phyloP scores from a whole-genome alignment of 2,113 vertebrate species.

The Scytalopus superciliaris region DNA sequence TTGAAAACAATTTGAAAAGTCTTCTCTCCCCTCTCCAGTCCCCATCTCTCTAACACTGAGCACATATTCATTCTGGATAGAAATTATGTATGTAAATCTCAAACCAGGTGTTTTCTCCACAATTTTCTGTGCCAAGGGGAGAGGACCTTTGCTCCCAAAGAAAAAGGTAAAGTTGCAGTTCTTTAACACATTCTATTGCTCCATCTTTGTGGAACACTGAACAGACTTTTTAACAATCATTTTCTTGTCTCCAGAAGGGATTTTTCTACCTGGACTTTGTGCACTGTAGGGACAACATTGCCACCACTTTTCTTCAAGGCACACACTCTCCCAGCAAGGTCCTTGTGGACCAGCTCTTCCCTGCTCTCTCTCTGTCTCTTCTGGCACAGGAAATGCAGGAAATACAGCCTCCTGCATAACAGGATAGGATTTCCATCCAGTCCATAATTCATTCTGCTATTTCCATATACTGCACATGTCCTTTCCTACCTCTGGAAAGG shows the following conservation, averaged over 20 bases:
- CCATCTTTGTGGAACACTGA: rapidly evolving
- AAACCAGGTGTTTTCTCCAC: background rate
- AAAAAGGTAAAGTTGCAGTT: background rate
- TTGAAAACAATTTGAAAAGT: background rate
- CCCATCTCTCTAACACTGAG: background rate
- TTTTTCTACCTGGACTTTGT: background rate
- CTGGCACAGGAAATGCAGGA: background rate
- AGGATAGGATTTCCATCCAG: background rate
- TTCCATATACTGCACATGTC: background rate
- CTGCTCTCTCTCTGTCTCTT: rapidly evolving
- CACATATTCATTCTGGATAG: background rate
- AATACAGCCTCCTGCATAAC: background rate
- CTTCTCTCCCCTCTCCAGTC: background rate
- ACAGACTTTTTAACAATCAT: background rate
- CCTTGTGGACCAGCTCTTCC: background rate
- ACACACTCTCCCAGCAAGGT: background rate
- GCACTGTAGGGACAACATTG: background rate
- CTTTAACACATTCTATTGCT: rapidly evolving
- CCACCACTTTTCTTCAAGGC: background rate
- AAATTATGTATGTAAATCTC: rapidly evolving
- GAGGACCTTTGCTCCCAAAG: background rate
- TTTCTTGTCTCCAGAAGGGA: background rate
- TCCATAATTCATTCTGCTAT: background rate
- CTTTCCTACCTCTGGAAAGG: background rate
- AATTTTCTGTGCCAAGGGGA: background rate